Conservation (phyloP, 2,888 invertebrate genomes). For the Neoaliturus tenellus region DNA sequence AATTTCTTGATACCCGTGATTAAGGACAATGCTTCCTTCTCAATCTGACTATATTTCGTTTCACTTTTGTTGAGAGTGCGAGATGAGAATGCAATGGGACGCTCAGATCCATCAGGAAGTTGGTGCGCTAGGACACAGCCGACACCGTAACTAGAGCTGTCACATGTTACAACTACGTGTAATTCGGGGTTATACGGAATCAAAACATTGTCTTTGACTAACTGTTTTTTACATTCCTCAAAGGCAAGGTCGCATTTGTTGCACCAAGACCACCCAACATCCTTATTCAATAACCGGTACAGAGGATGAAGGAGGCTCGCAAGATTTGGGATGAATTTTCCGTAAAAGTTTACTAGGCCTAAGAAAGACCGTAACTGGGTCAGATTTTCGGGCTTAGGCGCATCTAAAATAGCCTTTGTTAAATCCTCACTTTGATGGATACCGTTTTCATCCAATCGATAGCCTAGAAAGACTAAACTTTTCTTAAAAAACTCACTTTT, state of each 20-base stretch:
- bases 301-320: not conserved
- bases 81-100: slow-evolving; percentile 41
- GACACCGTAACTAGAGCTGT: slow-evolving; percentile 34
- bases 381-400: not conserved
- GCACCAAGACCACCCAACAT: not conserved
- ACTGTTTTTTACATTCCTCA: not conserved
- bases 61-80: slow-evolving; percentile 39
- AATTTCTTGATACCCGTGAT: slow-evolving; percentile 44
- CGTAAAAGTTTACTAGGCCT: not conserved
- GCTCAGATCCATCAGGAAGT: slow-evolving; percentile 11
- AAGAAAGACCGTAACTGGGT: not conserved
- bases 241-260: not conserved
- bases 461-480: too few relatives aligned
- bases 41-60: slow-evolving; percentile 44
- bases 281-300: not conserved
- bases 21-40: slow-evolving; percentile 50
- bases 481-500: too few relatives aligned
- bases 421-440: too few relatives aligned
- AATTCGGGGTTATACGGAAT: slow-evolving; percentile 27
- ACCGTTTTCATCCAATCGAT: too few relatives aligned
- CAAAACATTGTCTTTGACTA: not conserved
- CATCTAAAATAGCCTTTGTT: too few relatives aligned
- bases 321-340: not conserved
- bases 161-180: slow-evolving; percentile 38
- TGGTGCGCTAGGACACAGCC: slow-evolving; percentile 18